Evolutionary conservation across 2,888 invertebrate genomes (phyloP), one percentile per base, ranked within the genome.

Genomic region (Drosophila rubida): DNA sequence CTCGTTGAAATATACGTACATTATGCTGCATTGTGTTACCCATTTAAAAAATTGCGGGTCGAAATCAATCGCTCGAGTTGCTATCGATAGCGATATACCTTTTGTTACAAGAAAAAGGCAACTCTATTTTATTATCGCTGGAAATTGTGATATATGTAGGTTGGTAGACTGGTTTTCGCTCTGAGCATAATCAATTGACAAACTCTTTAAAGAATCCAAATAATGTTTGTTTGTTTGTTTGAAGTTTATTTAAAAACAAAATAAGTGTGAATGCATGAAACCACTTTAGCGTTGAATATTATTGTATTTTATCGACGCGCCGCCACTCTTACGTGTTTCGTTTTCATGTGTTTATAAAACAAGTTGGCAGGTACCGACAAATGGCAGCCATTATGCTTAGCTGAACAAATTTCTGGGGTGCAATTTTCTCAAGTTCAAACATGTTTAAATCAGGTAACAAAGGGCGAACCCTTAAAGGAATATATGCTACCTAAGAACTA

Each of bases 301-400:
- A 2, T 6, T 37, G 2, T 37, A 2, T 9, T 14, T 11, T 14
- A 25, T 69, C 69, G 59, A 13, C 19, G 4, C 4, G 7, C 35
- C 13, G 0, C 32, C 55, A 14, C 42, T 27, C 5, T 22, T n/a
- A 7, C 0, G 11, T 44, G 27, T 32, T 37, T 4, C 23, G 13
- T 53, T 49, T 49, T 22, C 37, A 19, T 35, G 25, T 27, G 7
- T 50, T 37, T 39, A 0, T 27, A 13, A 35, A 48, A 2, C 39
- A 22, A 73, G 69, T 74, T 74, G 73, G 74, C 74, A 74, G 64
- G 9, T 30, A 11, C 16, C 1, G 4, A 2, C 13, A 35, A 55
- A 6, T 4, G 30, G 23, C 37, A 30, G 39, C 27, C 35, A 41
- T 41, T 19, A 37, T 63, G 45, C 13, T 22, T 35, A 42, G 39